Conservation (phyloP, 2,113 vertebrate species). For the Himantopus leucocephalus region DNA sequence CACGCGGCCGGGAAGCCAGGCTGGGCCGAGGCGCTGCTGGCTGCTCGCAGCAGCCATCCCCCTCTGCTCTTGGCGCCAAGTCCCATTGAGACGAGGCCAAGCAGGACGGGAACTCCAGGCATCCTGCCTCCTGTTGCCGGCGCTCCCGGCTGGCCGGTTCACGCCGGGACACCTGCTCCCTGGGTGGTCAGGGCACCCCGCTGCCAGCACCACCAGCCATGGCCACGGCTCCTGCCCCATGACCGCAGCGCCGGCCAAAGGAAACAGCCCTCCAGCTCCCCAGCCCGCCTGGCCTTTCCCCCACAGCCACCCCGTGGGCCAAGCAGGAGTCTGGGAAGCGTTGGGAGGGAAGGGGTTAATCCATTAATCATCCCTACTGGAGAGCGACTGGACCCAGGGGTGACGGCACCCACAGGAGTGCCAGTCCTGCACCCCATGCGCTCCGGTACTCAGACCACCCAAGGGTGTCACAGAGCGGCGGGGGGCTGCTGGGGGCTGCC, state of each 20-base stretch:
- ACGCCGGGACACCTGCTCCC: conserved; percentile 57
- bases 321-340: background rate
- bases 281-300: background rate
- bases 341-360: background rate
- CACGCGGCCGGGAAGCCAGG: background rate
- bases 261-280: background rate
- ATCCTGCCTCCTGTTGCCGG: conserved; percentile 52
- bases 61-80: background rate
- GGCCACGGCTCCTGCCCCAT: background rate
- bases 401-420: background rate
- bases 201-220: background rate
- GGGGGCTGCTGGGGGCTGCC: background rate
- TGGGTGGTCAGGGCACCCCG: background rate
- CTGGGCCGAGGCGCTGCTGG: background rate
- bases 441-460: background rate
- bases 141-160: conserved; percentile 21
- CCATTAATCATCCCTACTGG: background rate
- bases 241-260: background rate
- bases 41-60: background rate
- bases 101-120: conserved; percentile 65
- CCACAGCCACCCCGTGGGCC: background rate
- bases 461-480: background rate
- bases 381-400: background rate
- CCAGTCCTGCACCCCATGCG: background rate
- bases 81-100: conserved; percentile 51